Evolutionary conservation across 2,113 vertebrate genomes (phyloP).

Genomic region (Calyptommatus sinebrachiatus): DNA sequence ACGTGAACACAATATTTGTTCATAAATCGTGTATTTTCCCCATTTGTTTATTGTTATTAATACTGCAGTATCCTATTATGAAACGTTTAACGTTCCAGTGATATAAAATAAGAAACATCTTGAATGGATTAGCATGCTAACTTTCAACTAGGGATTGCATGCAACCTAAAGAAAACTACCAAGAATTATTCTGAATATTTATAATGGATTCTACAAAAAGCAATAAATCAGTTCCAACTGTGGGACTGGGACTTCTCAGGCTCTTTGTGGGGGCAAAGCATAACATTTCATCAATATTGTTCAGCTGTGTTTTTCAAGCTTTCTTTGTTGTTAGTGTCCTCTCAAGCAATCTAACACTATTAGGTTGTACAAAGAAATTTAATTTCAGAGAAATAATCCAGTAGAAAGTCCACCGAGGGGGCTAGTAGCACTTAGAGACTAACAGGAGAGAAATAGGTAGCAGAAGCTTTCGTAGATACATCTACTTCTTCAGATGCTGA

Average conservation of each 20-base stretch:
- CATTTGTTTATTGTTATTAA: neutral
- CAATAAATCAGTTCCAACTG: neutral
- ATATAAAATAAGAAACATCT: neutral
- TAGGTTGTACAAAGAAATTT: too few species aligned
- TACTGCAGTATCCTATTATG: neutral
- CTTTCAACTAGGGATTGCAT: neutral
- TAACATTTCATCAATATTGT: neutral
- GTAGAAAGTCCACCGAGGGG: too few species aligned
- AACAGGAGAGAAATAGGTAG: too few species aligned
- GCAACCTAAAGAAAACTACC: neutral
- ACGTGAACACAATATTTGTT: neutral
- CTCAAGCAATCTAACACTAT: neutral
- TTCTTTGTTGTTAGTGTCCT: constrained; percentile 14
- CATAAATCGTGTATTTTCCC: neutral
- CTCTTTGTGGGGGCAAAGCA: neutral
- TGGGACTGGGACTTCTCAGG: neutral
- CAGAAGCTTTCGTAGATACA: too few species aligned
- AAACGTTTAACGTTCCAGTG: neutral
- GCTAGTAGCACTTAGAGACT: too few species aligned
- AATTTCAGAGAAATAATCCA: too few species aligned
- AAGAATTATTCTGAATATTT: constrained; percentile 7
- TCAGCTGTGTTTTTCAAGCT: neutral
- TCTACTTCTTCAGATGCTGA: too few species aligned
- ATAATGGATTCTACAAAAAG: neutral
- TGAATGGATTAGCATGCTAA: neutral